Base-by-base conservation (phyloP, 2,797 vertebrate species). In the Paramormyrops hopkinsi region DNA sequence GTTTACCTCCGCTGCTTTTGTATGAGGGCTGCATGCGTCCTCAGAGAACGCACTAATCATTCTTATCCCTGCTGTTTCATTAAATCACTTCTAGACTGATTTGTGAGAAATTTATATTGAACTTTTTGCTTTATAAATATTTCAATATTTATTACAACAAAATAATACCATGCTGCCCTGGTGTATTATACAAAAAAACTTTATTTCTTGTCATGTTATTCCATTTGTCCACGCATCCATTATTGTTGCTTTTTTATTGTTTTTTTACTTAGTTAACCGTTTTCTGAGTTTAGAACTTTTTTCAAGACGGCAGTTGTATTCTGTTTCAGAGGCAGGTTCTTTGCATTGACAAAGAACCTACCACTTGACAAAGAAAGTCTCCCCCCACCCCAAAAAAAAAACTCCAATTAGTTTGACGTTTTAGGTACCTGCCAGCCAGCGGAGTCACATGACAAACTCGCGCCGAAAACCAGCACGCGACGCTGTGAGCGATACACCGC, bases 391-490 rank as follows among this genome's bases (percentile, higher is more conserved):
- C 0, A 8, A 62, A 2, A 5, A 62, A 25, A 3, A 3, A 11
- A 25, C 59, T 25, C 56, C n/a, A 62, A 3, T 62, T 62, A 25
- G 59, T 25, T 65, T 1, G 22, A 9, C 25, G 8, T 29, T 29
- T 65, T 29, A 62, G 7, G 56, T 62, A 41, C 69, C 29, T 76
- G 69, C 69, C 69, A 41, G 14, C 76, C 76, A 82, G 17, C 41
- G 41, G 41, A 82, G 76, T 82, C 76, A 82, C 76, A 46, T 82
- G 76, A 46, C 41, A 82, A 82, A 82, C 76, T 82, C 76, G 76
- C 76, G 76, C 76, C 37, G 17, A 82, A 82, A n/a, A 14, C 9
- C 33, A 14, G 29, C 69, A 76, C 69, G 14, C 6, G 41, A 3
- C 3, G 41, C 19, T n/a, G 8, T 46, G 41, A 46, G 37, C 41